Evolutionary conservation across 2,888 invertebrate species (phyloP).

Genomic region (Macaria liturata): DNA sequence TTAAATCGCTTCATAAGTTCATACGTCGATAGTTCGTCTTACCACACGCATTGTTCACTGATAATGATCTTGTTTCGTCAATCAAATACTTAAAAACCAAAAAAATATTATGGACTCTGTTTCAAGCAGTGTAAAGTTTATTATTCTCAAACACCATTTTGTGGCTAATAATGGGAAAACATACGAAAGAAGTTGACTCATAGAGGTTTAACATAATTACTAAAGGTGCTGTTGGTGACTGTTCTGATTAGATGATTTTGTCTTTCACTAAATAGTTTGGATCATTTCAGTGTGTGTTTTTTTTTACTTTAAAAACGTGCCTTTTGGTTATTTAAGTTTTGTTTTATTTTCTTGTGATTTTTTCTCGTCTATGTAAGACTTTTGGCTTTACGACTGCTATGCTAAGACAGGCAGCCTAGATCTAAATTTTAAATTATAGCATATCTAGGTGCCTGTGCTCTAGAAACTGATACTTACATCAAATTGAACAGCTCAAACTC

Average conservation of each 20-base stretch:
- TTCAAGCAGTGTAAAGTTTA: slow-evolving; percentile 4
- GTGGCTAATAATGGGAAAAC: slow-evolving; percentile 50
- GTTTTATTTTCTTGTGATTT: no score
- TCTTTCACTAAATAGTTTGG: slow-evolving; percentile 11
- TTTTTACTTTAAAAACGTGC: no score
- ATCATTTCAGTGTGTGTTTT: neutral
- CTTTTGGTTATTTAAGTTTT: no score
- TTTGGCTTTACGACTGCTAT: no score
- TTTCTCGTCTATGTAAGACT: no score
- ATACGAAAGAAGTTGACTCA: slow-evolving; percentile 49
- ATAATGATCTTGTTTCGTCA: slow-evolving; percentile 72
- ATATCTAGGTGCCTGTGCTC: no score
- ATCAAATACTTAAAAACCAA: slow-evolving; percentile 51
- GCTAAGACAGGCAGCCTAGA: no score
- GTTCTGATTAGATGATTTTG: slow-evolving; percentile 14
- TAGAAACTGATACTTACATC: no score
- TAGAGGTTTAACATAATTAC: slow-evolving; percentile 49
- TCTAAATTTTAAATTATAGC: no score
- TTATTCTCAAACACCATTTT: slow-evolving; percentile 32
- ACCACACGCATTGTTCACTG: slow-evolving; percentile 75
- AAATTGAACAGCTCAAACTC: no score
- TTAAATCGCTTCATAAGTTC: slow-evolving; percentile 50
- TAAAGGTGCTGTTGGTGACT: slow-evolving; percentile 39
- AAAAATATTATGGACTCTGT: neutral
- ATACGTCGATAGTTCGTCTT: slow-evolving; percentile 57